Conservation (phyloP, 37 sponge, comb jelly and placozoan species). For the Lycopodina hypogea region DNA sequence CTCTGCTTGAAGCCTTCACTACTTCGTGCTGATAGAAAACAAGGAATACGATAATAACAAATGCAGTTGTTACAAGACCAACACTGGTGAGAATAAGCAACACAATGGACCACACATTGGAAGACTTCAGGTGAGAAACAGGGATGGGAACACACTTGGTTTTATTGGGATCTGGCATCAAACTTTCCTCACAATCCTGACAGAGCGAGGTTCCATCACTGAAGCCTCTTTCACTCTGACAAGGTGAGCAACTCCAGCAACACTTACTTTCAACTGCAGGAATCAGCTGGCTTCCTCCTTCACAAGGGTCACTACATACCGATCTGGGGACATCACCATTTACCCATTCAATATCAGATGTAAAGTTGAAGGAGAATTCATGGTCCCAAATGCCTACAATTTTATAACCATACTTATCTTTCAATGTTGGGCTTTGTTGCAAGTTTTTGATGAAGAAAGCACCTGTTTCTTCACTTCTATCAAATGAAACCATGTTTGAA, state of each 20-base stretch:
- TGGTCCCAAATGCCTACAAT: conserved; percentile 27
- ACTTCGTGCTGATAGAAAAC: conserved; percentile 27
- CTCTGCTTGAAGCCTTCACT: conserved; percentile 74
- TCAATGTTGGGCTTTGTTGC: conserved; percentile 5
- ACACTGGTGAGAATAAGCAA: conserved; percentile 33
- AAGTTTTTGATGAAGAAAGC: conserved; percentile 52
- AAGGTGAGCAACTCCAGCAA: conserved; percentile 72
- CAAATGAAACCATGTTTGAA: conserved; percentile 35
- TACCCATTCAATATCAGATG: conserved; percentile 40
- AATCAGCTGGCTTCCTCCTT: conserved; percentile 46
- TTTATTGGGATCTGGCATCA: conserved; percentile 36
- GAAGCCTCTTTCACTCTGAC: conserved; percentile 23
- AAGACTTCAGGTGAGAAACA: conserved; percentile 23
- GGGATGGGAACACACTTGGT: conserved; percentile 45
- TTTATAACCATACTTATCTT: neutral
- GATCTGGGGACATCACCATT: conserved; percentile 17
- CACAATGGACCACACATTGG: conserved; percentile 27
- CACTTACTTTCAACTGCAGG: conserved; percentile 14
- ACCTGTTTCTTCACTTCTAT: conserved; percentile 36
- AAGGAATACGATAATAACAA: no score
- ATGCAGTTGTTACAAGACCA: conserved; percentile 47
- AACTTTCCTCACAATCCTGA: conserved; percentile 34
- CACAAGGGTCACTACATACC: conserved; percentile 47
- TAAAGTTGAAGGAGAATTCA: conserved; percentile 14
- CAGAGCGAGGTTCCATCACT: conserved; percentile 47